These are phyloP conservation scores for Chrysochloris asiatica DNA, from an alignment of 2,113 vertebrate genomes.

Conservation along the genomic window DNA sequence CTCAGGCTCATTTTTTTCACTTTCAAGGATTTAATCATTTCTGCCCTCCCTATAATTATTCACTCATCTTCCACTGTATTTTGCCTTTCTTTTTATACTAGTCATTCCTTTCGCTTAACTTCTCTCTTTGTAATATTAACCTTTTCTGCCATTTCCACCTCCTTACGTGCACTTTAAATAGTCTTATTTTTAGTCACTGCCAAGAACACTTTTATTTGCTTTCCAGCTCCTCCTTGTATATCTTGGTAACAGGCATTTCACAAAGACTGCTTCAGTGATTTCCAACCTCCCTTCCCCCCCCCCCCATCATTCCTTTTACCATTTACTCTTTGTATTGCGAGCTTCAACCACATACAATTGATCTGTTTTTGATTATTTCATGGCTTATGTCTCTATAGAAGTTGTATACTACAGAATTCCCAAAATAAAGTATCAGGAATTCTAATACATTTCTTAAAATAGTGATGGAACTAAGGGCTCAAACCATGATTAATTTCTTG, in stretches of 20 bases:
- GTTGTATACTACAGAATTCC: not conserved
- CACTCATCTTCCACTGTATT: constrained; percentile 11
- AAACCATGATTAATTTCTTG: constrained; percentile 25
- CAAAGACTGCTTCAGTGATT: not conserved
- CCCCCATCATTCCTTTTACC: not conserved
- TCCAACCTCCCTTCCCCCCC: not conserved
- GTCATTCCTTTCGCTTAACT: constrained; percentile 41
- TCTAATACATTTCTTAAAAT: constrained; percentile 26
- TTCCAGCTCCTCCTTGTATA: not conserved
- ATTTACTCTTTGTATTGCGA: constrained; percentile 6
- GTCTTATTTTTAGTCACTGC: constrained; percentile 19
- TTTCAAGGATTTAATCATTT: constrained; percentile 45
- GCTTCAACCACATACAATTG: not conserved
- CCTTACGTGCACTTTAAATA: not conserved
- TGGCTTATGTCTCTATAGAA: not conserved
- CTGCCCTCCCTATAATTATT: constrained; percentile 27
- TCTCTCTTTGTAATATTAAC: constrained; percentile 42
- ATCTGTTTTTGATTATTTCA: constrained; percentile 32
- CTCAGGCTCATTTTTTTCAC: not conserved
- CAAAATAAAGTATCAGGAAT: constrained; percentile 25
- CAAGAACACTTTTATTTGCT: constrained; percentile 43
- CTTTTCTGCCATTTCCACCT: constrained; percentile 13
- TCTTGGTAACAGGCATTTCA: constrained; percentile 17
- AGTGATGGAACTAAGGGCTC: constrained; percentile 45
- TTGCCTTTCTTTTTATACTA: constrained; percentile 53